Evolutionary conservation across 1,140 invertebrate genomes (phyloP), one percentile per base, ranked within the genome.

Genomic region (Drosophila repleta): DNA sequence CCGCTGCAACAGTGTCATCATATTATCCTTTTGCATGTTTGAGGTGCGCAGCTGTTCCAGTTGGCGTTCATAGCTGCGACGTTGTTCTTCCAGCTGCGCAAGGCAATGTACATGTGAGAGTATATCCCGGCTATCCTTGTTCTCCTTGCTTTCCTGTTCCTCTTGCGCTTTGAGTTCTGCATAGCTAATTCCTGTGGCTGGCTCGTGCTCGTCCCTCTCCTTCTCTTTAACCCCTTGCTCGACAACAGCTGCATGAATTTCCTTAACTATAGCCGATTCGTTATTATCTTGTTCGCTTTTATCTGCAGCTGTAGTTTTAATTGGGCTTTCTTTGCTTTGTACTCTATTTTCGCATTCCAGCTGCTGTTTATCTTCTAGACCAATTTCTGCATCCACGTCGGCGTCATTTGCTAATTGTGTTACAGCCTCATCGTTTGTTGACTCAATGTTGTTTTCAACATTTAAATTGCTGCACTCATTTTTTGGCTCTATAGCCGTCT

Each of bases 11-110:
- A 91, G 66, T 3, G 72, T 70, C 52, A 91, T 90, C 82, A 90
- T 90, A 21, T 91, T 91, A 52, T 91, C 90, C 60, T 91, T 91
- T n/a, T 91, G 90, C 5, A 32, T 20, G 24, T 87, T 77, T 5
- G 90, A 69, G 0, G 77, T 87, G 11, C 74, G 71, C 11, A 90
- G 69, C 46, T 90, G 89, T 13, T 91, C 90, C 41, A 91, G 17
- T 37, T 91, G 90, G 6, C 63, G 79, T 32, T 89, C 89, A 20
- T 76, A 90, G 62, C 26, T 69, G 20, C 79, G 70, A 1, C 82
- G 74, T 64, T 90, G 90, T 35, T 90, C 82, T 41, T 91, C 85
- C 35, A 79, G 26, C 52, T 91, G 79, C 3, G 82, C 87, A 35
- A 90, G 53, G n/a, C 84, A 91, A 46, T 87, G 85, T 1, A 87